Evolutionary conservation across 2,888 invertebrate genomes (phyloP), one percentile per base, ranked within the genome.

Genomic region (Rhagophthalmus giganteus): DNA sequence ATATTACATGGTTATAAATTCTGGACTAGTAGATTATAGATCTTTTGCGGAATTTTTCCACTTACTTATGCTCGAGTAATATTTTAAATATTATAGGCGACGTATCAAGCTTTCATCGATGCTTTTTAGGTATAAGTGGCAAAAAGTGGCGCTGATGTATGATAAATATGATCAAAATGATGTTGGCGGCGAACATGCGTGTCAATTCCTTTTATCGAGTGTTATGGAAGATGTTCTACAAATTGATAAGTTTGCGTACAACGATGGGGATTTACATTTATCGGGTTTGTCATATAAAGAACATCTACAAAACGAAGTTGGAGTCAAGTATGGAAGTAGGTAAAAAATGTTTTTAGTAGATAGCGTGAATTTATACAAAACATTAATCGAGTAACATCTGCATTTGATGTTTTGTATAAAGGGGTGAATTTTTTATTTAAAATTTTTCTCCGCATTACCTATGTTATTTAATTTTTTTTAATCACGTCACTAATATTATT

Each of bases 1-100:
- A 71, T 92, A 85, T 71, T 88, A 86, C 67, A 86, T 90, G 83
- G 76, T 89, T 24, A 80, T 89, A 2, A 80, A 90, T 44, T 79
- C 87, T 7, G 91, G 92, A 0, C 80, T 81, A 13, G 73, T 88
- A 26, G 86, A 88, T 15, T 91, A 88, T 62, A 78, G 84, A 64
- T 86, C 88, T 42, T 77, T 90, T 57, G 82, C 86, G 0, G 81
- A 84, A 62, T 84, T 90, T 66, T 81, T 90, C 58, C 81, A 87
- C 47, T 76, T 82, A 11, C 73, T 90, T 20, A 83, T 89, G 81
- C 72, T 82, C 56, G 79, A 82, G 90, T 91, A 71, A 31, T 28
- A 14, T 32, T 53, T 5, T 10, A 13, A n/a, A 24, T 13, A 37
- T 11, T 40, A 27, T n/a, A 35, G 10, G 5, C 25, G 13, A 39